Evolutionary conservation across 2,888 invertebrate genomes (phyloP).

Genomic region (Apodemia zela): DNA sequence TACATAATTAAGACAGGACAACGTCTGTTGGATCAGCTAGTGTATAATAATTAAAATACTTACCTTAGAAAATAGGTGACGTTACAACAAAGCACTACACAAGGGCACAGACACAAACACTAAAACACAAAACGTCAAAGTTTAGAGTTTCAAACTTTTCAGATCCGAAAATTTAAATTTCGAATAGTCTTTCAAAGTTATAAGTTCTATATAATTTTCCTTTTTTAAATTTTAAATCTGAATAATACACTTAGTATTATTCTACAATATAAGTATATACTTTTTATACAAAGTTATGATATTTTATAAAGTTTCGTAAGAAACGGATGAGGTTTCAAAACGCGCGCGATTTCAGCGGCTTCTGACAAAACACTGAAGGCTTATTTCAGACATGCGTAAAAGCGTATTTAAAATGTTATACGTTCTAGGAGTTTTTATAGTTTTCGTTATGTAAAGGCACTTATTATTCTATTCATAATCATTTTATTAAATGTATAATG

Average conservation of each 20-base stretch:
- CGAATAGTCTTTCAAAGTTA: not conserved
- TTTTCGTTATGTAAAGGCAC: no score
- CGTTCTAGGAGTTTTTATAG: not conserved
- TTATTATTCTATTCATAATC: no score
- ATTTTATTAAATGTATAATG: no score
- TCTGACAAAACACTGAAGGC: constrained; percentile 1
- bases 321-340: not conserved
- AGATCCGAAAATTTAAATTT: no score
- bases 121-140: not conserved
- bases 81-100: not conserved
- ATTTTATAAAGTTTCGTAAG: constrained; percentile 1
- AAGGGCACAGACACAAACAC: not conserved
- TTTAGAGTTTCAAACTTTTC: no score
- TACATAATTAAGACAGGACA: no score
- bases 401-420: not conserved
- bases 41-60: not conserved
- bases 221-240: not conserved
- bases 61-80: not conserved
- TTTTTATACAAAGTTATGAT: not conserved
- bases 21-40: no score
- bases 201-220: not conserved
- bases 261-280: no score
- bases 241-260: no score
- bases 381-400: constrained; percentile 12
- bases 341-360: constrained; percentile 2